phyloP scores from a whole-genome alignment of 37 sponge, comb jelly and placozoan genomes.

The Ianthella basta region DNA sequence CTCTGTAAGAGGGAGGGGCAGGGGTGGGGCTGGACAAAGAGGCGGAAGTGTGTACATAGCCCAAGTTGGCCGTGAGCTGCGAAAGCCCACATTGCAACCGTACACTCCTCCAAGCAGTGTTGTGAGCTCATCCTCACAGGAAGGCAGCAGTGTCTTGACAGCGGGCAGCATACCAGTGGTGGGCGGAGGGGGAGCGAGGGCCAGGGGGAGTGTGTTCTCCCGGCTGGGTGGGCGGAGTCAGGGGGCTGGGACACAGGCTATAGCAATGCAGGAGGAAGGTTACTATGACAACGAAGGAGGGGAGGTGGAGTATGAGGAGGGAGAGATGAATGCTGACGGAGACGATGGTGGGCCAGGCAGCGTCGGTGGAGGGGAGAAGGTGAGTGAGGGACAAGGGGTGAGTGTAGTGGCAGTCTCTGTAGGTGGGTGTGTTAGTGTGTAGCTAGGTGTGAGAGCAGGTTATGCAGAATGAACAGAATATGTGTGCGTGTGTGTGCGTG shows the following conservation, averaged over 20 bases:
- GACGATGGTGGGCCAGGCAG: too few species aligned
- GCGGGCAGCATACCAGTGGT: neutral
- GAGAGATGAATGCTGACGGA: neutral
- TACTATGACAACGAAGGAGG: neutral
- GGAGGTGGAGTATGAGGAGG: neutral
- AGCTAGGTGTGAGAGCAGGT: too few species aligned
- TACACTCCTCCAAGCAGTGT: neutral
- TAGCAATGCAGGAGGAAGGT: neutral
- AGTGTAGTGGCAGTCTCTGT: too few species aligned
- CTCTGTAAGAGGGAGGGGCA: neutral
- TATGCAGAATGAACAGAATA: too few species aligned
- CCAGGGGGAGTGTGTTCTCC: neutral
- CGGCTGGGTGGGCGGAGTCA: constrained; percentile 1
- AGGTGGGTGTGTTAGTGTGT: too few species aligned
- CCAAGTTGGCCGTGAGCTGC: too few species aligned
- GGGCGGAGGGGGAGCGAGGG: too few species aligned
- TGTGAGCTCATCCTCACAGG: neutral
- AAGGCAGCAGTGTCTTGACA: neutral
- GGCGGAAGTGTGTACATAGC: too few species aligned
- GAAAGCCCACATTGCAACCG: neutral
- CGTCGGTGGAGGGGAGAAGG: too few species aligned
- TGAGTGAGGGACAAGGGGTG: too few species aligned
- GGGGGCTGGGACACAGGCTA: neutral
- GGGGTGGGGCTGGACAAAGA: neutral
- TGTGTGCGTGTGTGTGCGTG: too few species aligned